Conservation (phyloP, 2,113 vertebrate species). For the Arvicanthis niloticus region DNA sequence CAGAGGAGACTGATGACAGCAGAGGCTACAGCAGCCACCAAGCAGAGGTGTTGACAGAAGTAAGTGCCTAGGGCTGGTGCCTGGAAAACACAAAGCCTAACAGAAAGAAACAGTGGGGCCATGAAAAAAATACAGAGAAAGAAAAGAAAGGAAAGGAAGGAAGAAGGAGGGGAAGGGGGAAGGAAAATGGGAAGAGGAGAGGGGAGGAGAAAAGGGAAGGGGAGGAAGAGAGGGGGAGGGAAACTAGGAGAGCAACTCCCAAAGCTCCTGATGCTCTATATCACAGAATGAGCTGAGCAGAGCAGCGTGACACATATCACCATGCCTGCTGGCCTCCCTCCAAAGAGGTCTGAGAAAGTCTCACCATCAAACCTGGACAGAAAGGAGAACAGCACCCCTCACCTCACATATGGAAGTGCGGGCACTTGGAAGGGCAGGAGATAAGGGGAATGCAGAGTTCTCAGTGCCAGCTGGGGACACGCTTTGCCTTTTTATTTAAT, state of each 20-base stretch:
- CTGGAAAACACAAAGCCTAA: neutral
- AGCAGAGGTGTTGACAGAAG: neutral
- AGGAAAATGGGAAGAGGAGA: no score
- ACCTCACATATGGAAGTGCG: neutral
- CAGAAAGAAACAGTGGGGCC: neutral
- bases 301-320: neutral
- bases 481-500: neutral
- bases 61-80: neutral
- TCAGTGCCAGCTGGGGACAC: neutral
- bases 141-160: rapidly evolving
- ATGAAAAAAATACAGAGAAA: neutral
- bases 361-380: neutral
- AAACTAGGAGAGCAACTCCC: neutral
- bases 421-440: rapidly evolving
- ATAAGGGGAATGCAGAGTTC: neutral
- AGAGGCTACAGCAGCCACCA: neutral
- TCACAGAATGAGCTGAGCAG: rapidly evolving
- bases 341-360: neutral
- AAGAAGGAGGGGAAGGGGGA: no score
- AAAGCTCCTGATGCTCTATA: rapidly evolving
- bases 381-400: neutral
- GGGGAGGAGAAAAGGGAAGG: neutral
- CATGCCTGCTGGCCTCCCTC: no score
- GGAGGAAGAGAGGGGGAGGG: neutral
- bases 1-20: neutral